Evolutionary conservation across 2,113 vertebrate genomes (phyloP).

Genomic region (Chaetodon auriga): DNA sequence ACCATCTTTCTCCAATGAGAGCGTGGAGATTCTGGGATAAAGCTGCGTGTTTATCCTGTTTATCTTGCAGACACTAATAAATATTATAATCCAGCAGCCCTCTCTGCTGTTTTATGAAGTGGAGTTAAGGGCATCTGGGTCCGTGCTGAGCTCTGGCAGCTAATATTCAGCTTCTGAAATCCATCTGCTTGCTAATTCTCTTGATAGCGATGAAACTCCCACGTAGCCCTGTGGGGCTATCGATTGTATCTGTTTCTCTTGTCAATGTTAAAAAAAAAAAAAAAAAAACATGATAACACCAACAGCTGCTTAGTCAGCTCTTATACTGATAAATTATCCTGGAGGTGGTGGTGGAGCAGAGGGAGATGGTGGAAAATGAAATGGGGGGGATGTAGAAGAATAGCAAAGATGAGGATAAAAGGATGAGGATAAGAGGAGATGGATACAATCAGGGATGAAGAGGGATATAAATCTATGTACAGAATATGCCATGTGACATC

Average conservation of each 20-base stretch:
- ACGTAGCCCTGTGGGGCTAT: slow-evolving; percentile 48
- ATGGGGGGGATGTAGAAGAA: neutral
- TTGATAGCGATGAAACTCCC: slow-evolving; percentile 49
- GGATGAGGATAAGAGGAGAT: slow-evolving; percentile 11
- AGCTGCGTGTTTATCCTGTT: slow-evolving; percentile 23
- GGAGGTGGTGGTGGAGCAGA: slow-evolving; percentile 15
- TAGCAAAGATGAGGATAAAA: slow-evolving; percentile 15
- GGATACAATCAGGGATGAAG: neutral
- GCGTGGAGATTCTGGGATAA: slow-evolving; percentile 22
- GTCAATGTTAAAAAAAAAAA: slow-evolving; percentile 34
- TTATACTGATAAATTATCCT: slow-evolving; percentile 53
- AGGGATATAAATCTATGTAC: neutral
- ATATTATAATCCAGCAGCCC: slow-evolving; percentile 30
- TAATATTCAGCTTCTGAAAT: slow-evolving; percentile 57
- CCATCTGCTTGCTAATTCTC: slow-evolving; percentile 57
- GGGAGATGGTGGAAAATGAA: neutral
- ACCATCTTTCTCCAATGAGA: neutral
- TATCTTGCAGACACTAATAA: slow-evolving; percentile 38
- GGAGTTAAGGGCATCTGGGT: slow-evolving; percentile 21
- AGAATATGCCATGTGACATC: too few relatives aligned
- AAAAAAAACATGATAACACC: slow-evolving; percentile 24
- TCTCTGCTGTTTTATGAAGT: slow-evolving; percentile 39
- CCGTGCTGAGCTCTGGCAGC: slow-evolving; percentile 33
- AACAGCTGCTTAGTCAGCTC: slow-evolving; percentile 66
- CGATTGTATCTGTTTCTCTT: slow-evolving; percentile 62